Evolutionary conservation across 2,113 vertebrate genomes (phyloP).

Genomic region (Anguilla japonica): DNA sequence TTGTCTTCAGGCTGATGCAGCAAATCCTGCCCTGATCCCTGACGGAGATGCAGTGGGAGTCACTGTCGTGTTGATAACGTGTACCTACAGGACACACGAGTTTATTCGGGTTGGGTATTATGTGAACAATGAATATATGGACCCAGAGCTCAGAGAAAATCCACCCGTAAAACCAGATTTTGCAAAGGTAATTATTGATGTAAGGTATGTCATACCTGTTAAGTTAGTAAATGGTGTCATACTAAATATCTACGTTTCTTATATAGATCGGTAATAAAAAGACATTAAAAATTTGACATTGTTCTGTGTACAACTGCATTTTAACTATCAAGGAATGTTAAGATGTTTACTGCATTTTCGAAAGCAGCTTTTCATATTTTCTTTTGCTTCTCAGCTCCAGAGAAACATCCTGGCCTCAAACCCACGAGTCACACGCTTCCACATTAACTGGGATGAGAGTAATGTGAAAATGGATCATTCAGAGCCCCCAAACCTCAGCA

Average conservation of each 20-base stretch:
- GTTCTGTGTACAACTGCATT: too few species aligned
- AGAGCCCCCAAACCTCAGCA: constrained; percentile 75
- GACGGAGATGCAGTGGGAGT: constrained; percentile 89
- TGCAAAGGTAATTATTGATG: constrained; percentile 71
- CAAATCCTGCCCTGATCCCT: constrained; percentile 82
- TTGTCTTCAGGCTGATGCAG: constrained; percentile 80
- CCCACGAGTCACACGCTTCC: constrained; percentile 71
- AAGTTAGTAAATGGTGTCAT: too few species aligned
- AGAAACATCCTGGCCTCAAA: constrained; percentile 72
- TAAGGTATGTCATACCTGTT: too few species aligned
- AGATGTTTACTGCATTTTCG: too few species aligned
- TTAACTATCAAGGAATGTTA: too few species aligned
- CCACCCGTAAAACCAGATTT: constrained; percentile 86
- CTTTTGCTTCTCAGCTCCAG: constrained; percentile 58
- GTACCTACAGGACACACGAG: constrained; percentile 87
- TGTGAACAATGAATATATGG: constrained; percentile 89
- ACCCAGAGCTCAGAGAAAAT: constrained; percentile 83
- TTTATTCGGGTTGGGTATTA: constrained; percentile 93
- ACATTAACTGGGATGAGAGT: constrained; percentile 72
- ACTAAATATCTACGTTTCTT: too few species aligned
- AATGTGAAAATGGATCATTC: constrained; percentile 57
- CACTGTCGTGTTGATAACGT: constrained; percentile 88
- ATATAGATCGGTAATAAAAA: too few species aligned
- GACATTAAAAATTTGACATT: too few species aligned
- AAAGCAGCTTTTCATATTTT: background rate